Evolutionary conservation across 2,113 vertebrate species (phyloP), one percentile per base, ranked within the genome.

Genomic region (Rhinoderma darwinii): DNA sequence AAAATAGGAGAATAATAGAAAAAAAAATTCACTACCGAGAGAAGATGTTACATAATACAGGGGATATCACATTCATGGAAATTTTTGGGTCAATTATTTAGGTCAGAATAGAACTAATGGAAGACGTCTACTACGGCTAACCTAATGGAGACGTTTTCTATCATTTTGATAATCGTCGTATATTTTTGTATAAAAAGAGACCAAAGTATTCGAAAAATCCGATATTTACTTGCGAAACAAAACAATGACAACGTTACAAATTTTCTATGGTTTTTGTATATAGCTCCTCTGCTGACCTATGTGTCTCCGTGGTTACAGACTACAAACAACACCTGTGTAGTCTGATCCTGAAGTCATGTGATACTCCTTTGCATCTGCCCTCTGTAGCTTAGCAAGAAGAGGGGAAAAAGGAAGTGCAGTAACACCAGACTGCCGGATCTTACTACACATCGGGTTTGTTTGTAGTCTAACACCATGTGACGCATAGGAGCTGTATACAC

Each of bases 1-100:
- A 77, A 59, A 85, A 59, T 22, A 14, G 10, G 27, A 84, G 50
- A 77, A 84, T 76, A 44, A 61, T 76, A 63, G 17, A 84, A 5
- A 54, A 83, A n/a, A 32, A 27, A 81, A 43, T 81, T 63, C 54
- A 18, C 37, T 12, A 39, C 6, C 12, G 12, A 43, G 78, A 61
- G 22, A 22, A 27, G n/a, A 41, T 30, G 11, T 43, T 61, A 12
- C 56, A 81, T 81, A 27, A 81, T 63, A 39, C 56, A 20, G 15
- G 66, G 56, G 39, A 78, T 30, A 35, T 18, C 12, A 47, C 22
- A 17, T 75, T 27, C 11, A 54, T 17, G 27, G 75, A 37, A 18
- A 32, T 51, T 35, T 51, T 59, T 14, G n/a, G n/a, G 35, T 72
- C 51, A 54, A 51, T 30, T 17, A 51, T 51, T 77, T 54, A 51